phyloP scores from a whole-genome alignment of 2,113 vertebrate genomes.

The Aythya baeri region DNA sequence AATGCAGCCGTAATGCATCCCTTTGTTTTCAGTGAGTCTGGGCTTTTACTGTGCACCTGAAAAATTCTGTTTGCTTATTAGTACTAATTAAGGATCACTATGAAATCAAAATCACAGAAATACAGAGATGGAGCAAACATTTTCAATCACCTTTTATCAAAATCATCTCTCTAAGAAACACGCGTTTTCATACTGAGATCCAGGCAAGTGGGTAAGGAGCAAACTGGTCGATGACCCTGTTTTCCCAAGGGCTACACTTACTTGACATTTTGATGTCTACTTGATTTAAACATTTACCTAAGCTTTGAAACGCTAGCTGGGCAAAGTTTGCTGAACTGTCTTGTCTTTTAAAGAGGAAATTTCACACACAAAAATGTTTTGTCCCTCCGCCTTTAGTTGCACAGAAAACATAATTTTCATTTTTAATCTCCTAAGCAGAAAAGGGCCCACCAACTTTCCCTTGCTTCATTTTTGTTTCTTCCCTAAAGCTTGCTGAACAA shows the following conservation, averaged over 20 bases:
- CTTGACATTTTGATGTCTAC: not conserved
- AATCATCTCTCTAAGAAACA: not conserved
- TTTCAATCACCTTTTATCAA: not conserved
- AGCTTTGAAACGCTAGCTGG: not conserved
- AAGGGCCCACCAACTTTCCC: not conserved
- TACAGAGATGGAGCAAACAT: not conserved
- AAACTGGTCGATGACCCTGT: not conserved
- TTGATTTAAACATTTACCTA: not conserved
- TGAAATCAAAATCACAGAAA: not conserved
- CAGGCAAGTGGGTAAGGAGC: not conserved
- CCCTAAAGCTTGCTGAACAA: not conserved
- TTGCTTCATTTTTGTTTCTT: not conserved
- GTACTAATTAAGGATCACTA: not conserved
- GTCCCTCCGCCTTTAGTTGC: not conserved
- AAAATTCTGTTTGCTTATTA: not conserved
- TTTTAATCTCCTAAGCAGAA: not conserved
- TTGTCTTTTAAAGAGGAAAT: not conserved
- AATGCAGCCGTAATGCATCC: not conserved
- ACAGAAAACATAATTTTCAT: not conserved
- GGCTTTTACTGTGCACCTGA: not conserved
- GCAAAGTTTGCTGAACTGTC: not conserved
- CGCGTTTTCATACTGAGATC: not conserved
- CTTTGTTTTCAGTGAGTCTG: not conserved
- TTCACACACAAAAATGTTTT: not conserved
- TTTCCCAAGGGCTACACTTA: not conserved